Conservation (phyloP, 2,888 invertebrate species). For the Drosophila meridionalis region DNA sequence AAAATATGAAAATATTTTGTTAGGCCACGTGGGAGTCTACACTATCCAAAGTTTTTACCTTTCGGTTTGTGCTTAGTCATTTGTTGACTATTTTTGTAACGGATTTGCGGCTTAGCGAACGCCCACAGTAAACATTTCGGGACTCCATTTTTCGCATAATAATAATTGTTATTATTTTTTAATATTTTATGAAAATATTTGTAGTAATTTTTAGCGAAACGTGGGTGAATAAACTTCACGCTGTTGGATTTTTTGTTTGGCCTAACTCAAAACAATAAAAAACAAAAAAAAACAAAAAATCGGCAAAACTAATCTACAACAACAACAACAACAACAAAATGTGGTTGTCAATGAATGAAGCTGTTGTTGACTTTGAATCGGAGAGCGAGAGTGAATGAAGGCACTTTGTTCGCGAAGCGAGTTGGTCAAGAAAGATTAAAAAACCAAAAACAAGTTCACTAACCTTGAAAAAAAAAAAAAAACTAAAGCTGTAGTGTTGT, state of each 20-base stretch:
- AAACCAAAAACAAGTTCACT: constrained; percentile 22
- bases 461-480: constrained; percentile 59
- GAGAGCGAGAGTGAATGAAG: constrained; percentile 63
- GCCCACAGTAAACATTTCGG: constrained; percentile 54
- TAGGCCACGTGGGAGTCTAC: constrained; percentile 50
- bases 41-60: constrained; percentile 43
- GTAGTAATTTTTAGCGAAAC: constrained; percentile 45
- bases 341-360: constrained; percentile 73
- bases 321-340: constrained; percentile 32
- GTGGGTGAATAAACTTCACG: constrained; percentile 77
- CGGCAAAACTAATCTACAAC: constrained; percentile 7
- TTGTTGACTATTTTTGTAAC: constrained; percentile 59
- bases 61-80: constrained; percentile 64
- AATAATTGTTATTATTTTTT: constrained; percentile 6
- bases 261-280: constrained; percentile 21
- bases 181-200: constrained; percentile 28
- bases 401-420: constrained; percentile 32
- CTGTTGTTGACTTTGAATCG: constrained; percentile 69
- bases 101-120: constrained; percentile 71
- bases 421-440: constrained; percentile 40
- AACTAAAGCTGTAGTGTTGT: constrained; percentile 26
- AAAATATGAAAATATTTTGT: constrained; percentile 11
- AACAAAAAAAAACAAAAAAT: background rate
- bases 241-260: constrained; percentile 33
- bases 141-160: constrained; percentile 16